Evolutionary conservation across 2,797 vertebrate species (phyloP).

Genomic region (Chiloscyllium punctatum): DNA sequence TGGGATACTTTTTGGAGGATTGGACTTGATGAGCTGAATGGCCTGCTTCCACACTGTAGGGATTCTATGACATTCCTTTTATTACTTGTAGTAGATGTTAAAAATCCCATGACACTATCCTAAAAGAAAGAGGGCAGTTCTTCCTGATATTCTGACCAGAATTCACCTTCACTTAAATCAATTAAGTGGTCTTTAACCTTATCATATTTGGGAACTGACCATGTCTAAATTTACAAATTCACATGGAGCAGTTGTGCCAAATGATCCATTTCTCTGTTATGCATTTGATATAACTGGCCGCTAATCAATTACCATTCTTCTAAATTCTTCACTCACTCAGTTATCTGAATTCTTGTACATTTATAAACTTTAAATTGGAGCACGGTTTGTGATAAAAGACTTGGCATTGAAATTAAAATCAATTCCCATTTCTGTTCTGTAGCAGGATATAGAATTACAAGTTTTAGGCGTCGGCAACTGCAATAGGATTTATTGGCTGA

Average conservation of each 20-base stretch:
- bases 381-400: background rate
- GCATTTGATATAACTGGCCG: background rate
- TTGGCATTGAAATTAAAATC: background rate
- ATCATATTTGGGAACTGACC: background rate
- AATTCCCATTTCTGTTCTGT: background rate
- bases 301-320: background rate
- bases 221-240: background rate
- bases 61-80: background rate
- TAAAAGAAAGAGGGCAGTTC: background rate
- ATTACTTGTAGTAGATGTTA: background rate
- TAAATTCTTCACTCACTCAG: background rate
- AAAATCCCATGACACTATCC: background rate
- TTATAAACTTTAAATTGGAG: background rate
- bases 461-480: background rate
- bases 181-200: background rate
- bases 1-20: no score
- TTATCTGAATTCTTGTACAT: background rate
- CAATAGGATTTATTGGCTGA: background rate
- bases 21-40: no score
- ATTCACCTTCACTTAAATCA: background rate
- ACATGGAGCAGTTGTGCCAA: background rate
- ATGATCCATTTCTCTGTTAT: background rate
- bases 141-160: background rate
- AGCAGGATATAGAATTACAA: background rate
- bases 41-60: no score